phyloP scores from a whole-genome alignment of 2,113 vertebrate species.

The Pelecanoides urinatrix region DNA sequence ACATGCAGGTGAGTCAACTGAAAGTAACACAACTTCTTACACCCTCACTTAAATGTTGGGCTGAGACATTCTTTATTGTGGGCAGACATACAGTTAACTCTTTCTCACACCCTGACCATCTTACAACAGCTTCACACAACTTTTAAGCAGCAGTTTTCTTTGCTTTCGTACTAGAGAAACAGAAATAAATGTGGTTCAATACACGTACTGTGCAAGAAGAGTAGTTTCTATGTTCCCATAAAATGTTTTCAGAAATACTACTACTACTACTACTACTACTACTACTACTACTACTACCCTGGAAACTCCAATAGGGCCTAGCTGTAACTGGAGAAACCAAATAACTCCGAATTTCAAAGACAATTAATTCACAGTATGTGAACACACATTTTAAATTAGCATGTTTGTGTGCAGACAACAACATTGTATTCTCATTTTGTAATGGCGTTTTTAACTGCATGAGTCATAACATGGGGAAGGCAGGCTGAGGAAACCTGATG shows the following conservation, averaged over 20 bases:
- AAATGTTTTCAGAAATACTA: not conserved
- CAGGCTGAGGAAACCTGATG: conserved; percentile 25
- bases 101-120: not conserved
- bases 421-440: not conserved
- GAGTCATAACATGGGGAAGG: not conserved
- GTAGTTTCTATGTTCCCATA: not conserved
- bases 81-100: not conserved
- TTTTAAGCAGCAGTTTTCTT: not conserved
- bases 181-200: not conserved
- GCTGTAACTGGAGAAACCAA: not conserved
- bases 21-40: not conserved
- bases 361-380: not conserved
- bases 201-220: not conserved
- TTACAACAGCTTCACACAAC: not conserved
- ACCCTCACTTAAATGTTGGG: not conserved
- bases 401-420: not conserved
- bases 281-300: too few species aligned
- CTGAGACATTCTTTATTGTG: not conserved
- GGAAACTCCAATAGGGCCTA: not conserved
- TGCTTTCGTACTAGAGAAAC: not conserved
- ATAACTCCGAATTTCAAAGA: not conserved
- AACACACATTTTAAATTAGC: not conserved
- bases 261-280: too few species aligned
- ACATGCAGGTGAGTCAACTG: not conserved
- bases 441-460: not conserved